Evolutionary conservation across 2,888 invertebrate species (phyloP), one percentile per base, ranked within the genome.

Genomic region (Galerucella nymphaeae): DNA sequence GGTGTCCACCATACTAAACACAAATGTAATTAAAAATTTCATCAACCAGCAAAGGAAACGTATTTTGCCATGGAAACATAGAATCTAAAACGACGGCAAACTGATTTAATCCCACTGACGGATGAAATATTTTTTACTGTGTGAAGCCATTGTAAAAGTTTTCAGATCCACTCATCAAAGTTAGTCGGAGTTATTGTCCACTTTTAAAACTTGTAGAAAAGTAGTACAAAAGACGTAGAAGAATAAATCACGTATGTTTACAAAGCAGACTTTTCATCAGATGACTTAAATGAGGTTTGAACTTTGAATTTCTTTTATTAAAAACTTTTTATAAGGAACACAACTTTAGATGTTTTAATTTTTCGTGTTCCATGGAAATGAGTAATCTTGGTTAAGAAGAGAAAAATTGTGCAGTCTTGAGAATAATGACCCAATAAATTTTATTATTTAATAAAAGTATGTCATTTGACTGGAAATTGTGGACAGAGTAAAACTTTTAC

Each of bases 221-320:
- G 71, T 78, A 77, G 70, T 76, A 77, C 74, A 78, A 78, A 78
- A 76, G 78, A 78, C 74, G 72, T 72, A 75, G 53, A 50, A 75
- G 75, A 77, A 79, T 79, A 79, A 80, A 80, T 80, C 78, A 78
- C 76, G 72, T 75, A 76, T 78, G 74, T 75, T 64, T 70, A 75
- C 68, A 75, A 71, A 73, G 76, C 67, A 63, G 67, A 48, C 50
- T 65, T 70, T 50, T 38, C 50, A 50, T 65, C 57, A 57, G 50
- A 55, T 30, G 57, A 42, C 62, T 64, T 45, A 5, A 58, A 64
- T 13, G 58, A 64, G 30, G 14, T 66, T 66, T 16, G 18, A 66
- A 42, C n/a, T 66, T 66, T 57, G 30, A 30, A 20, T 58, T 58
- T 23, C 58, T 30, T 58, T 58, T 14, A 30, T 13, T 30, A 58